These are phyloP conservation scores for Rhinolophus ferrumequinum DNA, from an alignment of 2,113 vertebrate species.

Conservation along the genomic window DNA sequence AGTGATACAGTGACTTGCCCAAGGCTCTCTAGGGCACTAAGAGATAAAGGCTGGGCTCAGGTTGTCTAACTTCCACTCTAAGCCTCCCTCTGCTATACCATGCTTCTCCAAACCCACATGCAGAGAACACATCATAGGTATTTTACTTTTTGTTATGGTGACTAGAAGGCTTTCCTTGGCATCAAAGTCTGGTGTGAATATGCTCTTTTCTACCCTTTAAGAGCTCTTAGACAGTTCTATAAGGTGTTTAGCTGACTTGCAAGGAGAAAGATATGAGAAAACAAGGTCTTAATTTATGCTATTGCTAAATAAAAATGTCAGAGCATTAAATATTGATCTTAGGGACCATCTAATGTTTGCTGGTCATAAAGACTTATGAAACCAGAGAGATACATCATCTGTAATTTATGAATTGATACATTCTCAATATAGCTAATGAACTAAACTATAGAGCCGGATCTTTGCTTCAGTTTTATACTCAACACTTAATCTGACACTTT, in stretches of 20 bases:
- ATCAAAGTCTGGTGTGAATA: not conserved
- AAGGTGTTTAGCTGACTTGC: not conserved
- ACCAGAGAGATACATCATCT: not conserved
- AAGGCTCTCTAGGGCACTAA: not conserved
- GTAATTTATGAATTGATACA: not conserved
- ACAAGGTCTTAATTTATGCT: not conserved
- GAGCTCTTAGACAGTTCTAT: not conserved
- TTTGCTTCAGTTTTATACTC: not conserved
- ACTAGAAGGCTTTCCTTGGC: not conserved
- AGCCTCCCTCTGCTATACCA: not conserved
- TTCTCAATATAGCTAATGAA: not conserved
- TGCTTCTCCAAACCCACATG: not conserved
- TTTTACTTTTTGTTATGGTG: not conserved
- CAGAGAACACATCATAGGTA: not conserved
- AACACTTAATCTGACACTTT: not conserved
- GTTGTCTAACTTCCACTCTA: not conserved
- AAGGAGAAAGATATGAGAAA: not conserved
- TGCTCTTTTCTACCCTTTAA: not conserved
- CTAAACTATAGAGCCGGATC: not conserved
- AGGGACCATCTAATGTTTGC: not conserved
- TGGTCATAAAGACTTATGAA: constrained; percentile 11
- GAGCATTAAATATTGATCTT: not conserved
- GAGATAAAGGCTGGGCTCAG: not conserved
- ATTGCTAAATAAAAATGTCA: constrained; percentile 21
- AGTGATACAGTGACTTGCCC: not conserved